Evolutionary conservation across 2,797 vertebrate species (phyloP), one percentile per base, ranked within the genome.

Genomic region (Peromyscus melanophrys): DNA sequence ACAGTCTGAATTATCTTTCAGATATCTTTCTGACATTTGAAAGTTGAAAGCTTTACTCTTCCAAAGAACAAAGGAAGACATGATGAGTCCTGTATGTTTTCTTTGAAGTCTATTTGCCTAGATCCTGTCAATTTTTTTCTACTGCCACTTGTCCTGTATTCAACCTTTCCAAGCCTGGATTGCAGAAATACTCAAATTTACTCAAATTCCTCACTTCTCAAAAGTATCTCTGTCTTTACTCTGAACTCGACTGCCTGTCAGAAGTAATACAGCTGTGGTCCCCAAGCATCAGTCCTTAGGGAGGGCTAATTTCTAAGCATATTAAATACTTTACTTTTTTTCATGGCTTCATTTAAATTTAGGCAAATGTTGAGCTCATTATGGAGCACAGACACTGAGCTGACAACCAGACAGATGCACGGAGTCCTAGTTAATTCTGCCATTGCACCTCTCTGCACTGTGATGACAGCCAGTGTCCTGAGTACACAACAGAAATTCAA

Each of bases 351-450:
- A 89, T 29, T 87, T 67, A 96, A 57, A 14, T 61, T 92, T 77
- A 67, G 92, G 31, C 40, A 88, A 93, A 52, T 93, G 90, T 67
- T 94, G 37, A 75, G 9, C 16, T 88, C 59, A 88, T 75, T 89
- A 75, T 55, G 88, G 77, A 91, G 46, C 34, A 82, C 31, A 94
- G n/a, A 84, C 10, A 31, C 40, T 93, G 43, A 94, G 76, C 29
- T 40, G 61, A 91, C 19, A 81, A 67, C 46, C 57, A 63, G 52
- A 77, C 67, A 69, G 43, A 89, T 14, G 0, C 23, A 75, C 25
- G 3, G 25, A 86, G 12, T 85, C 31, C 49, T 94, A 65, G 89
- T 89, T 83, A 69, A 46, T 90, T 84, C 34, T 21, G 27, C 67
- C 34, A 10, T 31, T 76, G 19, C 19, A 34, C 1, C 67, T 92